These are phyloP conservation scores for Masnerella sp. DNA, from an alignment of 2,888 invertebrate species.

Conservation along the genomic window DNA sequence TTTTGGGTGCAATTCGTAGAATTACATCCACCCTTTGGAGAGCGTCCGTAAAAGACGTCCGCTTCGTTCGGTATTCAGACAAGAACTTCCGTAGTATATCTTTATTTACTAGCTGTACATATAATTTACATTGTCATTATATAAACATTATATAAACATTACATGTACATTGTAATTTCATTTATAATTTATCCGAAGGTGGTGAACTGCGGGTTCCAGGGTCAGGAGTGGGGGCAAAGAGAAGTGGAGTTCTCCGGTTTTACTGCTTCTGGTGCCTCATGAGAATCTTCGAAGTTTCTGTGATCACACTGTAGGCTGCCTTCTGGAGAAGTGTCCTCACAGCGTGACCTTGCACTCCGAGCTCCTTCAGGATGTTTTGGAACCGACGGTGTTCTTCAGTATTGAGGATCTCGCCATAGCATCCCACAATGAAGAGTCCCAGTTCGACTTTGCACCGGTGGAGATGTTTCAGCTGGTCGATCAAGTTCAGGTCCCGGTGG, in stretches of 20 bases:
- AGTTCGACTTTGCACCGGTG: conserved; percentile 4
- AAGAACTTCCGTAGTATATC: conserved; percentile 2
- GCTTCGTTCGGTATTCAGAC: not conserved
- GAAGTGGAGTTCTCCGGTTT: no score
- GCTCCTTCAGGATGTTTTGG: not conserved
- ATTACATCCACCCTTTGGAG: no score
- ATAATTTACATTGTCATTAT: not conserved
- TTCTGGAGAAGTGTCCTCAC: not conserved
- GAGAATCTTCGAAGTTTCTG: not conserved
- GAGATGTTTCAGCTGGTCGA: not conserved
- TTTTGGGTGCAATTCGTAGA: not conserved
- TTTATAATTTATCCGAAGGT: no score
- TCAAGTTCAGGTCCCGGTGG: not conserved
- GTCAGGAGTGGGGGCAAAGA: not conserved
- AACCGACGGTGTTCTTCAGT: not conserved
- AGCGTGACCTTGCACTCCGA: not conserved
- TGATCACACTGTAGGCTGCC: not conserved
- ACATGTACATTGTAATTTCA: no score
- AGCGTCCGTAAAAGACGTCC: no score
- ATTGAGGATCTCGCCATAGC: conserved; percentile 2
- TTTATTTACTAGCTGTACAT: not conserved
- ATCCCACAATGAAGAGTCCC: conserved; percentile 1
- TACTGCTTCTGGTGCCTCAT: not conserved
- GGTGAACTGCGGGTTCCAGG: no score
- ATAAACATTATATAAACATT: no score